These are phyloP conservation scores for Ooceraea biroi DNA, from an alignment of 1,140 invertebrate genomes.

Conservation along the genomic window DNA sequence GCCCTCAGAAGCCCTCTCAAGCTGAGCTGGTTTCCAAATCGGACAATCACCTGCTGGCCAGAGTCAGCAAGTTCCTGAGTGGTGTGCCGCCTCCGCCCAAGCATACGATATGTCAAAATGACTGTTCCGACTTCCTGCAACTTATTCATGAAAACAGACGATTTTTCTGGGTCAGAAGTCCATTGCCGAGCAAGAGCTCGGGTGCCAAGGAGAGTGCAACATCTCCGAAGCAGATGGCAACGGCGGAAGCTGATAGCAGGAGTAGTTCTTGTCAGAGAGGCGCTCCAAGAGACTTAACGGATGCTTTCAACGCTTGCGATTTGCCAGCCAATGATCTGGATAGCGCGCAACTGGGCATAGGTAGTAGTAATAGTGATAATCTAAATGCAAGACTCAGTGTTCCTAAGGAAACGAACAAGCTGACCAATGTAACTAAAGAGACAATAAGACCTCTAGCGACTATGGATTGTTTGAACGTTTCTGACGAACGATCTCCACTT, in stretches of 20 bases:
- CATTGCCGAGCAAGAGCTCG: constrained; percentile 63
- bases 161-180: constrained; percentile 82
- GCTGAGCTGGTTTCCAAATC: constrained; percentile 78
- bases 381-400: constrained; percentile 66
- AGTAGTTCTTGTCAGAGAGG: constrained; percentile 63
- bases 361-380: constrained; percentile 38
- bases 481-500: constrained; percentile 67
- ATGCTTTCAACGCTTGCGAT: constrained; percentile 80
- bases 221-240: constrained; percentile 24
- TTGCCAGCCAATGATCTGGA: constrained; percentile 7
- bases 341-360: neutral
- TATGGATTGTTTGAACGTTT: neutral
- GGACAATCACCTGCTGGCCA: constrained; percentile 74
- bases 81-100: constrained; percentile 90
- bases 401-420: constrained; percentile 38
- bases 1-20: constrained; percentile 73
- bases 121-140: constrained; percentile 88
- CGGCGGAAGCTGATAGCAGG: constrained; percentile 38
- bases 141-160: constrained; percentile 83
- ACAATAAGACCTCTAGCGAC: constrained; percentile 1
- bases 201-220: constrained; percentile 67
- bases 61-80: constrained; percentile 82
- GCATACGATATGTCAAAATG: constrained; percentile 88
- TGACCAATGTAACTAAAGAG: neutral
- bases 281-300: constrained; percentile 76